Evolutionary conservation across 2,888 invertebrate species (phyloP), one percentile per base, ranked within the genome.

Genomic region (Carterocephalus palaemon): DNA sequence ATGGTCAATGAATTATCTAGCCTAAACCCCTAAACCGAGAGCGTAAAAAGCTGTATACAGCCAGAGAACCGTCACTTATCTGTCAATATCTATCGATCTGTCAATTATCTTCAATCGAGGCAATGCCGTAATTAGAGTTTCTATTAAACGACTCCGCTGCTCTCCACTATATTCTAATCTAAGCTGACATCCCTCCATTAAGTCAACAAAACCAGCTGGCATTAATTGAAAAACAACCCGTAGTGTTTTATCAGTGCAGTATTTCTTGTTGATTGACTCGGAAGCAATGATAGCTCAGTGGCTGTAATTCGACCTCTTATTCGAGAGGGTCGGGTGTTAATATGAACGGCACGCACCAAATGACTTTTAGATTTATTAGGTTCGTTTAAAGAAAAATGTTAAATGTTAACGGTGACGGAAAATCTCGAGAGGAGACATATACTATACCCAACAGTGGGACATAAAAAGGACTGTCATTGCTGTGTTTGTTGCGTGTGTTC

Each of bases 41-140:
- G 49, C 52, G 57, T 59, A 52, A 54, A 59, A 53, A n/a, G n/a
- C 56, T 54, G 19, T 28, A 38, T 20, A 43, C 53, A 51, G 46
- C 51, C 42, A 49, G 54, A 46, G 49, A 55, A 52, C 54, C 48
- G 51, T 57, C 54, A 53, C 59, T 57, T 56, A 63, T 56, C 54
- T 54, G 49, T 54, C 54, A 54, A 56, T 54, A 52, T 51, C 48
- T 51, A 53, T 50, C 48, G 48, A 53, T 58, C 56, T 51, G 49
- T 53, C 56, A 54, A 63, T 66, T 66, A 62, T 56, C 57, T 61
- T 52, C 61, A 60, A 61, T 62, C 62, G 53, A 57, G 56, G 49
- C 59, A 58, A 58, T 59, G 46, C 49, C 53, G 50, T 47, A 51
- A 53, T 53, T 53, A 51, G 46, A 53, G 51, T 55, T 55, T 54